These are phyloP conservation scores for Drosophila navojoa DNA, from an alignment of 1,140 invertebrate genomes.

Conservation along the genomic window DNA sequence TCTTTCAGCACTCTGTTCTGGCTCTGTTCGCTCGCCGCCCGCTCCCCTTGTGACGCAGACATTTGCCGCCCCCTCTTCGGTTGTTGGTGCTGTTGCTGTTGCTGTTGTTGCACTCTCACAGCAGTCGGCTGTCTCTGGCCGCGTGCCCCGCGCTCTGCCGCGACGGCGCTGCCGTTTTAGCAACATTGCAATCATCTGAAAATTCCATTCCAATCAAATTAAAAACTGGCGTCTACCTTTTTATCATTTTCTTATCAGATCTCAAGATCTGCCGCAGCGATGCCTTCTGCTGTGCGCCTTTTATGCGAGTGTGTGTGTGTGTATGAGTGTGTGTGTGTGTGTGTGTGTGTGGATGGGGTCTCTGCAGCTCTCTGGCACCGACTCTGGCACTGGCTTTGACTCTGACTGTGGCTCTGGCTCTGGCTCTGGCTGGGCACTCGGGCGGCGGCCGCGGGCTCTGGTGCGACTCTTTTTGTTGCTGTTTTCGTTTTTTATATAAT, in stretches of 20 bases:
- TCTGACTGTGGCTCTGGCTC: conserved; percentile 49
- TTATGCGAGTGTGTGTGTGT: conserved; percentile 57
- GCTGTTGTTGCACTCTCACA: conserved; percentile 36
- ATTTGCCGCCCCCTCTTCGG: conserved; percentile 15
- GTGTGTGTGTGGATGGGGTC: conserved; percentile 56
- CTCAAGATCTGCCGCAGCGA: conserved; percentile 82
- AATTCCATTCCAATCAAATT: conserved; percentile 83
- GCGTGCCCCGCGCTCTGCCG: conserved; percentile 6
- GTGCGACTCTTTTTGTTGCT: conserved; percentile 65
- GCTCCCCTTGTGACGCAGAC: conserved; percentile 1
- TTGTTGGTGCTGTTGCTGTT: conserved; percentile 7
- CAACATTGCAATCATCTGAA: conserved; percentile 82
- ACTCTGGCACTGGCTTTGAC: conserved; percentile 21
- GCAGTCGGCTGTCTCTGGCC: conserved; percentile 35
- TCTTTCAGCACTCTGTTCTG: conserved; percentile 33
- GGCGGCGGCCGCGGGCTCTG: conserved; percentile 43
- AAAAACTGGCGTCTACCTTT: conserved; percentile 84
- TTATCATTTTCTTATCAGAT: conserved; percentile 84
- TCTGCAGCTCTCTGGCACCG: conserved; percentile 45
- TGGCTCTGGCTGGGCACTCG: conserved; percentile 51
- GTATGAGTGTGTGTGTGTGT: conserved; percentile 31
- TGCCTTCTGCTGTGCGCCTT: conserved; percentile 80
- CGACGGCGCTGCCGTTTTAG: conserved; percentile 77
- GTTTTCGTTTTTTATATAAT: conserved; percentile 78
- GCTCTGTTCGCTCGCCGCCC: neutral